phyloP scores from a whole-genome alignment of 2,113 vertebrate genomes.

The Megaceryle torquata region DNA sequence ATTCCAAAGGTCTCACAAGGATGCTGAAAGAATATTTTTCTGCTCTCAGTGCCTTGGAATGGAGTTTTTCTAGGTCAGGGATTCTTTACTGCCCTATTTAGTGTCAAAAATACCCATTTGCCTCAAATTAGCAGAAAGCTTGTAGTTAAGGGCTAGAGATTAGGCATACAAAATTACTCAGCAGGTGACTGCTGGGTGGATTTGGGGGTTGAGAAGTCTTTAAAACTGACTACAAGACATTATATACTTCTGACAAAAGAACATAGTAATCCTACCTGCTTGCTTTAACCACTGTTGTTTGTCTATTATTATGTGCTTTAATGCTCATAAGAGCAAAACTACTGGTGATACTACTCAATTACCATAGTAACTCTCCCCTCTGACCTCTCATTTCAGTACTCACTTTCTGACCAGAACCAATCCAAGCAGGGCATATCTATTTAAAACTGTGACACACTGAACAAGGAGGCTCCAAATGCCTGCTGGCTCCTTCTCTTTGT shows the following conservation, averaged over 20 bases:
- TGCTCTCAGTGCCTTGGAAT: slow-evolving; percentile 74
- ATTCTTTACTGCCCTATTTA: slow-evolving; percentile 80
- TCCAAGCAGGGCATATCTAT: slow-evolving; percentile 79
- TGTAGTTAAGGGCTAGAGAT: slow-evolving; percentile 84
- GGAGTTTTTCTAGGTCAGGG: slow-evolving; percentile 79
- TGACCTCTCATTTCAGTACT: slow-evolving; percentile 77
- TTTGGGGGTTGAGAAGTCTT: slow-evolving; percentile 90
- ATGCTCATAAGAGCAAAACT: slow-evolving; percentile 89
- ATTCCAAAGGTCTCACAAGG: slow-evolving; percentile 74
- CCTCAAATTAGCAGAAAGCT: slow-evolving; percentile 84
- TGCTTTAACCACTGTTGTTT: slow-evolving; percentile 92
- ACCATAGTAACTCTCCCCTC: slow-evolving; percentile 96
- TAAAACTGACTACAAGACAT: slow-evolving; percentile 97
- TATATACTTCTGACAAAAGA: slow-evolving; percentile 95
- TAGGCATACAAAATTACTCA: slow-evolving; percentile 86
- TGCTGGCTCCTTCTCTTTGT: slow-evolving; percentile 67
- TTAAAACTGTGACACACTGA: slow-evolving; percentile 74
- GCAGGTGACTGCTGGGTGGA: slow-evolving; percentile 82
- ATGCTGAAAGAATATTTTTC: slow-evolving; percentile 79
- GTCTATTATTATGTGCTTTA: slow-evolving; percentile 89
- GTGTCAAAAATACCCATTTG: slow-evolving; percentile 83
- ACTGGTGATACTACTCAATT: slow-evolving; percentile 93
- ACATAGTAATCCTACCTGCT: slow-evolving; percentile 97
- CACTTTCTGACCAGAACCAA: slow-evolving; percentile 75
- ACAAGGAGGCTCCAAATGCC: slow-evolving; percentile 46